A percentile compares a stretch with the other conserved stretches of the same genome.
These are phyloP conservation scores for Neotoxoptera formosana DNA, from an alignment of 1,140 invertebrate genomes.

Conservation along the genomic window DNA sequence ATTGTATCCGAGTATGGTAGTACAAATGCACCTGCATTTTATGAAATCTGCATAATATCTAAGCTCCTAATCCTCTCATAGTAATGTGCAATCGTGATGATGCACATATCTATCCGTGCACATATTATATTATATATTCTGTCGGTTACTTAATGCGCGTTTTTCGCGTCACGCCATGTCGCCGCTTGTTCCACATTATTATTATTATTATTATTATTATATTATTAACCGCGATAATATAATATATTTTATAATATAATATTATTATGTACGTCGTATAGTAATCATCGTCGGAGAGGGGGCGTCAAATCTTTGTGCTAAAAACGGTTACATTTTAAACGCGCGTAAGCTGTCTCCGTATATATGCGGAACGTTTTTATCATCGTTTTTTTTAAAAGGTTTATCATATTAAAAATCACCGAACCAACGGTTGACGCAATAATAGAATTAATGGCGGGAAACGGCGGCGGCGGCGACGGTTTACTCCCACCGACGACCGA, in stretches of 20 bases:
- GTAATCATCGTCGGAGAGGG: background rate
- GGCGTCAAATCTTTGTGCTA: constrained; percentile 31
- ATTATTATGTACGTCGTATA: background rate
- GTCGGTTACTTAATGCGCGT: background rate
- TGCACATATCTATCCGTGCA: background rate
- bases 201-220: background rate
- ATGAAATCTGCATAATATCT: background rate
- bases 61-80: background rate
- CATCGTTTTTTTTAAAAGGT: constrained; percentile 49
- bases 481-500: constrained; percentile 23
- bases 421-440: background rate
- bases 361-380: constrained; percentile 34
- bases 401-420: constrained; percentile 55
- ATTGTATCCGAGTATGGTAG: background rate
- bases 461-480: background rate
- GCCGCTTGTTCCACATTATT: no score
- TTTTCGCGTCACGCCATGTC: background rate
- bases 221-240: background rate
- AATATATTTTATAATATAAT: background rate
- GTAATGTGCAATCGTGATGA: background rate
- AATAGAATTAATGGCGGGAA: constrained; percentile 54
- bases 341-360: background rate
- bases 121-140: constrained; percentile 1
- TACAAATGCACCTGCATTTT: background rate
- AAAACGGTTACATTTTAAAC: constrained; percentile 38